Conservation (phyloP, 37 sponge, comb jelly and placozoan species). For the Beroe forskalii region DNA sequence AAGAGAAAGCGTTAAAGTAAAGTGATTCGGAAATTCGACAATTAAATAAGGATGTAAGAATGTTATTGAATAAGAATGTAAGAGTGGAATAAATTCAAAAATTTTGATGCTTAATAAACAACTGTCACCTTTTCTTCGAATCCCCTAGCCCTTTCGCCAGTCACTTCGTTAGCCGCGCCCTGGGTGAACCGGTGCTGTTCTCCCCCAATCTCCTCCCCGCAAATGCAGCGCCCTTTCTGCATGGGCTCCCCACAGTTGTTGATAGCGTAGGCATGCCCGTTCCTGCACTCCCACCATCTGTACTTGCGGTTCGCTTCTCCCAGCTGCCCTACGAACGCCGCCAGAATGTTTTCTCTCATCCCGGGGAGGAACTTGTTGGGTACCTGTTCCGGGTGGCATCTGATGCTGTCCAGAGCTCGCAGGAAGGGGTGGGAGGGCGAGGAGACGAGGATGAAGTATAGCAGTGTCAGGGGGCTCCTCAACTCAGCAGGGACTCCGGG, state of each 20-base stretch:
- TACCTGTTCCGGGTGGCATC: background rate
- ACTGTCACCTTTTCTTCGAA: conserved; percentile 19
- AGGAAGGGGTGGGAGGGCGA: background rate
- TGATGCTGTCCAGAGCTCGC: background rate
- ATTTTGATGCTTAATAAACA: no score
- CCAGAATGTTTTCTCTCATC: background rate
- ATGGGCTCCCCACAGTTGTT: conserved; percentile 4
- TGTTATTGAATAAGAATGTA: no score
- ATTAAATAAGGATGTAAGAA: no score
- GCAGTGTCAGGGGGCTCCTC: background rate
- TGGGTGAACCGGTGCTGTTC: background rate
- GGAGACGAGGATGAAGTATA: background rate
- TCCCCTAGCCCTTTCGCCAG: background rate
- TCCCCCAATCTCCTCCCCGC: background rate
- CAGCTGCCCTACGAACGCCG: background rate
- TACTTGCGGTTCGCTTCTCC: background rate
- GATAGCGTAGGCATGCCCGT: conserved; percentile 22
- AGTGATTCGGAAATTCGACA: no score
- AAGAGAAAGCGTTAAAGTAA: no score
- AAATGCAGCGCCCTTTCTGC: background rate
- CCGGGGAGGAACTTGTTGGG: background rate
- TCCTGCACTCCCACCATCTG: background rate
- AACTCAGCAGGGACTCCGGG: no score
- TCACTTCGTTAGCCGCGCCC: conserved; percentile 14
- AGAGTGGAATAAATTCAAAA: no score